Evolutionary conservation across 2,797 vertebrate species (phyloP), one percentile per base, ranked within the genome.

Genomic region (Sebastes hubbsi): DNA sequence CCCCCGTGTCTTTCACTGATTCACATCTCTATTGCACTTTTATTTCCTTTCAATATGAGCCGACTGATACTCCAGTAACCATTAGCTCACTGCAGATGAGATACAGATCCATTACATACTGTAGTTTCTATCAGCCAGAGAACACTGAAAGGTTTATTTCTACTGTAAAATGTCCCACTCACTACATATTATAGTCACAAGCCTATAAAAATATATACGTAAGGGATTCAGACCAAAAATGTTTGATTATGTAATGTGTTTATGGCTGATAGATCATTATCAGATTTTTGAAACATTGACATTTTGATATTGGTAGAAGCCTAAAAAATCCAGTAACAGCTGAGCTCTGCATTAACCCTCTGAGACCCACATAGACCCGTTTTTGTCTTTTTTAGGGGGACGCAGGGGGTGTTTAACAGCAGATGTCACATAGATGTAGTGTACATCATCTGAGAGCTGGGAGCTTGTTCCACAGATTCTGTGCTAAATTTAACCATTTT

Each of bases 1-100:
- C 20, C 7, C 12, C 5, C 2, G n/a, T 63, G 32, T 63, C 32
- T 34, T 22, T 5, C 2, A 36, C 8, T 36, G 61, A 63, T 63
- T 22, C 12, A 63, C 22, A 30, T 59, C 60, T 62, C 60, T 24
- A 8, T 2, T 34, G 5, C 20, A 6, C 29, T 61, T 60, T 30
- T 60, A 60, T 34, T 8, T 63, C n/a, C 6, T 24, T 63, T 22
- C 2, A 22, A 36, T 36, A 20, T 18, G 8, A 60, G 16, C 58
- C 8, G 58, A 30, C 27, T 20, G 8, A 52, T 0, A 10, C 49
- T 0, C 4, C 7, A 14, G 58, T 60, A 29, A 18, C 8, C 27
- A 11, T 32, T 6, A 20, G 27, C 27, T 32, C 56, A 29, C 18
- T 59, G 56, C 8, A 59, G 25, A 59, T 29, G 25, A 59, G 8